Conservation (phyloP, 1,140 invertebrate genomes). For the Adelges cooleyi region DNA sequence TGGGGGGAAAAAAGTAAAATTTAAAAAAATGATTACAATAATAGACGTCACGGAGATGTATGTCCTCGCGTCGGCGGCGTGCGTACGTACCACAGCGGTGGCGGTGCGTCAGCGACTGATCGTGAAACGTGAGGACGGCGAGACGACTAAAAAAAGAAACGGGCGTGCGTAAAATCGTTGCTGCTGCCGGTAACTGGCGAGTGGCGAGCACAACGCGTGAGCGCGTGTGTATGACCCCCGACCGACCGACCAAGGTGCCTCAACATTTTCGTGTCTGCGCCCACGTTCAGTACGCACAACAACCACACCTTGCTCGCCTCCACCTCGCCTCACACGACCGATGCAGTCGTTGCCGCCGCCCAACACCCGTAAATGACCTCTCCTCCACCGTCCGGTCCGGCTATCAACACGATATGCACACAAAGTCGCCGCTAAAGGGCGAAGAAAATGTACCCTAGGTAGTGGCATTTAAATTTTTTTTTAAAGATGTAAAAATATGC, state of each 20-base stretch:
- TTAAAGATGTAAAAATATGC: too few species aligned
- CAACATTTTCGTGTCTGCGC: slow-evolving; percentile 29
- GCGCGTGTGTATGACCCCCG: slow-evolving; percentile 28
- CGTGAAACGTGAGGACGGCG: slow-evolving; percentile 23
- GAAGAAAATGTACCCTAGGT: too few species aligned
- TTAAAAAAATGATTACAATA: too few species aligned
- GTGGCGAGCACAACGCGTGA: slow-evolving; percentile 22
- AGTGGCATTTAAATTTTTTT: too few species aligned
- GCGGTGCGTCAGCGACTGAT: neutral
- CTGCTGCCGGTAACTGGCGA: slow-evolving; percentile 16
- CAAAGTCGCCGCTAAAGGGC: neutral
- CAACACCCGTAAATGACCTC: too few species aligned
- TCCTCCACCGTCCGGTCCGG: neutral
- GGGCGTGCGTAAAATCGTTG: slow-evolving; percentile 14
- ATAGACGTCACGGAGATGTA: too few species aligned
- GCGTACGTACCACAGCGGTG: too few species aligned
- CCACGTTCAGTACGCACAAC: slow-evolving; percentile 22
- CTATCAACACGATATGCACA: neutral
- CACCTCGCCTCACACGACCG: too few species aligned
- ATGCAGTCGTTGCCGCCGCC: too few species aligned
- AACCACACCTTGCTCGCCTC: slow-evolving; percentile 4
- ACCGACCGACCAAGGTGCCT: slow-evolving; percentile 29
- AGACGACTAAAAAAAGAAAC: slow-evolving; percentile 27
- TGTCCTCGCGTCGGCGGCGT: too few species aligned
- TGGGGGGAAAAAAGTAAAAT: too few species aligned